phyloP scores from a whole-genome alignment of 2,113 vertebrate genomes.

The Chascanopsetta lugubris region DNA sequence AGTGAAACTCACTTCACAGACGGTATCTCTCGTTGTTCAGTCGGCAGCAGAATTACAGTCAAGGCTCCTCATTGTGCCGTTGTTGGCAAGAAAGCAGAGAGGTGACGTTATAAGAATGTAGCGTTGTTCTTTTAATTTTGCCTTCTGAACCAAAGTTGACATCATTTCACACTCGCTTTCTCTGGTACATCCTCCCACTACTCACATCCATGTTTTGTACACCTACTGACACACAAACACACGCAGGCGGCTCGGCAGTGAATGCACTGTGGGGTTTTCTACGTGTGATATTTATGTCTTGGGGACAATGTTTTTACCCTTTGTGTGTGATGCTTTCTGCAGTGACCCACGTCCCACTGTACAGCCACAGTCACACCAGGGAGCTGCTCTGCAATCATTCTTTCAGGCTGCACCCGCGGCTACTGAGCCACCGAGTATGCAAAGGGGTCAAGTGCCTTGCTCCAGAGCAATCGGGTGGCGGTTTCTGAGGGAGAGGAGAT shows the following conservation, averaged over 20 bases:
- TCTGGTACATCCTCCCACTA: too few species aligned
- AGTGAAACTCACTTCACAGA: background rate
- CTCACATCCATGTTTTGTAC: too few species aligned
- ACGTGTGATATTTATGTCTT: slow-evolving; percentile 50
- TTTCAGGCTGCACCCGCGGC: slow-evolving; percentile 30
- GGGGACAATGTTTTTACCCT: slow-evolving; percentile 55
- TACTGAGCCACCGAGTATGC: slow-evolving; percentile 48
- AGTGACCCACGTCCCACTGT: slow-evolving; percentile 56
- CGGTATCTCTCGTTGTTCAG: background rate
- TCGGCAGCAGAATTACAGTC: background rate
- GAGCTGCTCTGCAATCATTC: slow-evolving; percentile 56
- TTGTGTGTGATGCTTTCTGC: slow-evolving; percentile 26
- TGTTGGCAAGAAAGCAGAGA: too few species aligned
- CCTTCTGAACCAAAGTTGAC: too few species aligned
- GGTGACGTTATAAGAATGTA: too few species aligned
- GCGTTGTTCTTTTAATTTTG: too few species aligned
- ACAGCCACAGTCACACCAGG: slow-evolving; percentile 42
- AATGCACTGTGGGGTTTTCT: slow-evolving; percentile 16
- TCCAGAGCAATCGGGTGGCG: slow-evolving; percentile 38
- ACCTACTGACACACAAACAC: background rate
- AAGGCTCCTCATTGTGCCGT: too few species aligned
- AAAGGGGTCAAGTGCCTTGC: slow-evolving; percentile 74
- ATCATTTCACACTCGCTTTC: too few species aligned
- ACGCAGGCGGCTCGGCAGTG: background rate
- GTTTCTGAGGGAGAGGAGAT: slow-evolving; percentile 39